Evolutionary conservation across 37 sponge, comb jelly and placozoan species (phyloP), one percentile per base, ranked within the genome.

Genomic region (Beroe forskalii): DNA sequence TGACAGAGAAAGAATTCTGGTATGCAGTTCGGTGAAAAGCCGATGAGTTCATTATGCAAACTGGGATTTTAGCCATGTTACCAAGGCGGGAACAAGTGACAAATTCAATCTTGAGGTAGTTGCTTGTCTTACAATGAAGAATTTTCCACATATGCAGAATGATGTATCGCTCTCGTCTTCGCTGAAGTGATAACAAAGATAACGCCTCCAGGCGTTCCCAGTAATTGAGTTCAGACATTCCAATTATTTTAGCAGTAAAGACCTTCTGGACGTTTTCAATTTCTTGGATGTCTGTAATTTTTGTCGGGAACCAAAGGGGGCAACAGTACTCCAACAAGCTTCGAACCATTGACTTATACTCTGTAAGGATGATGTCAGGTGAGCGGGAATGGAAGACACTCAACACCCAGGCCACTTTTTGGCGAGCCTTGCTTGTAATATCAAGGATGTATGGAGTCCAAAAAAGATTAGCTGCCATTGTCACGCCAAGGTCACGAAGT

Each of bases 341-440:
- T 8, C 66, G 66, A 6, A 63, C 66, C 66, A 63, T 63, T 8
- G 66, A 63, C 66, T 63, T 63, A n/a, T 63, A 63, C 4, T 22
- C 28, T 63, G 66, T 63, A 8, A 63, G 27, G 28, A 63, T 63
- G 66, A 63, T 63, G 4, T 22, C 30, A 27, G 66, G 30, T 22
- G 28, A 28, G 24, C 66, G 24, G 17, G 66, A 28, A 27, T 63
- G 66, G 66, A 63, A 63, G 27, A 63, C 66, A 63, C 66, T 63
- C 66, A 63, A 63, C 4, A 63, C 66, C 66, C 66, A 63, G 4
- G 66, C 66, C 4, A 27, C 66, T 27, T 63, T 63, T 63, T 63
- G 66, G 30, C 66, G 66, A 28, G 66, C 66, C 55, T 48, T 48
- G 55, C 55, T 48, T 6, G 55, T 48, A 12, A 48, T 48, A 48